phyloP scores from a whole-genome alignment of 2,888 invertebrate genomes.

The Hirtodrosophila duncani region DNA sequence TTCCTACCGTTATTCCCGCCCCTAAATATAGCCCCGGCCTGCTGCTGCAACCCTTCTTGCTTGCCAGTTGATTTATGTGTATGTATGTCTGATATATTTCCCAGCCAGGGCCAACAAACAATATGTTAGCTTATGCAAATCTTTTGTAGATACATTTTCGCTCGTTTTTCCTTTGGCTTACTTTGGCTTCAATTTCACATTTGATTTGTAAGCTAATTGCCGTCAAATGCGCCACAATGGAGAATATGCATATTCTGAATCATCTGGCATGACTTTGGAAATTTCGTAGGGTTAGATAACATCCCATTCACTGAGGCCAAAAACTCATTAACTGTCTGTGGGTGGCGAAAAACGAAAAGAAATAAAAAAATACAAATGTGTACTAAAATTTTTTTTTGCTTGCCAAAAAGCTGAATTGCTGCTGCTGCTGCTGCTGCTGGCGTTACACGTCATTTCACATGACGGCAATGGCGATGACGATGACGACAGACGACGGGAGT shows the following conservation, averaged over 20 bases:
- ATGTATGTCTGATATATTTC: conserved; percentile 22
- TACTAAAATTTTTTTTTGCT: conserved; percentile 17
- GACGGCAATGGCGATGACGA: conserved; percentile 32
- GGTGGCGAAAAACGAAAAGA: no score
- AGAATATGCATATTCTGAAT: no score
- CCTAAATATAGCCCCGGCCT: no score
- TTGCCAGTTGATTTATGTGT: conserved; percentile 29
- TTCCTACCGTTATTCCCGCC: conserved; percentile 21
- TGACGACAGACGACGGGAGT: not conserved
- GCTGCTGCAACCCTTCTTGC: conserved; percentile 10
- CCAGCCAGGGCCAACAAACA: no score
- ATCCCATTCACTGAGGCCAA: not conserved
- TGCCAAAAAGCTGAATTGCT: not conserved
- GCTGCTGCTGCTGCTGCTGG: not conserved
- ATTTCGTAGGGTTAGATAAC: not conserved
- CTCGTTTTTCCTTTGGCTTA: not conserved
- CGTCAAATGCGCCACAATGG: conserved; percentile 23
- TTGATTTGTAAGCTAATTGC: conserved; percentile 38
- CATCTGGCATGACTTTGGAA: not conserved
- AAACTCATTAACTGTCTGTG: conserved; percentile 19
- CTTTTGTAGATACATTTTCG: conserved; percentile 5
- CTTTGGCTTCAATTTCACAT: conserved; percentile 26
- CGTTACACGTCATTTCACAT: conserved; percentile 43
- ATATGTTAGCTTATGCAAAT: conserved; percentile 58
- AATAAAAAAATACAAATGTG: no score